Evolutionary conservation across 2,113 vertebrate genomes (phyloP).

Genomic region (Montifringilla adamsi): DNA sequence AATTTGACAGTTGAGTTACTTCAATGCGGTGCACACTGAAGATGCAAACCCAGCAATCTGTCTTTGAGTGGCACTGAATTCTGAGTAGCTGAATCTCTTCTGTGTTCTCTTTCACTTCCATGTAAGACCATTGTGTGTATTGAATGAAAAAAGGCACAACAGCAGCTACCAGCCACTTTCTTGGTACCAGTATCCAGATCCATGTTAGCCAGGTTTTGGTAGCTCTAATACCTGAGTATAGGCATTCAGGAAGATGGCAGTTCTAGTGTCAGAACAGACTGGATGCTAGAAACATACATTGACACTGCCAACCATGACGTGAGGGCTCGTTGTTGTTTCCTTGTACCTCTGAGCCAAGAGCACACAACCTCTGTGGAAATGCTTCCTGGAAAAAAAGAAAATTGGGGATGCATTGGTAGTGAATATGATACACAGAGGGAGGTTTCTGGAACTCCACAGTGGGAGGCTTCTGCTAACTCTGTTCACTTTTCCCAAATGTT

Average conservation of each 20-base stretch:
- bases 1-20: neutral
- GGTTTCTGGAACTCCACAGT: neutral
- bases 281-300: neutral
- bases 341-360: neutral
- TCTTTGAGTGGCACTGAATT: neutral
- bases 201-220: neutral
- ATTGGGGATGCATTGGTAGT: neutral
- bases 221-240: rapidly evolving
- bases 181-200: neutral
- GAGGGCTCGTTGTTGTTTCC: neutral
- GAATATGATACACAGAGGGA: neutral
- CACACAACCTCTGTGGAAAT: neutral
- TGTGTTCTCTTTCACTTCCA: neutral
- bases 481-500: neutral
- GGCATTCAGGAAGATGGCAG: neutral
- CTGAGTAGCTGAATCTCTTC: neutral
- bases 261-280: neutral
- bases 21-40: neutral
- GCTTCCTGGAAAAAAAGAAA: neutral
- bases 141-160: neutral
- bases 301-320: neutral
- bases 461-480: neutral
- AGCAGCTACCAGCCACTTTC: neutral
- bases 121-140: neutral
- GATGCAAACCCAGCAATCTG: neutral